Evolutionary conservation across 2,113 vertebrate genomes (phyloP), one percentile per base, ranked within the genome.

Genomic region (Silurus meridionalis): DNA sequence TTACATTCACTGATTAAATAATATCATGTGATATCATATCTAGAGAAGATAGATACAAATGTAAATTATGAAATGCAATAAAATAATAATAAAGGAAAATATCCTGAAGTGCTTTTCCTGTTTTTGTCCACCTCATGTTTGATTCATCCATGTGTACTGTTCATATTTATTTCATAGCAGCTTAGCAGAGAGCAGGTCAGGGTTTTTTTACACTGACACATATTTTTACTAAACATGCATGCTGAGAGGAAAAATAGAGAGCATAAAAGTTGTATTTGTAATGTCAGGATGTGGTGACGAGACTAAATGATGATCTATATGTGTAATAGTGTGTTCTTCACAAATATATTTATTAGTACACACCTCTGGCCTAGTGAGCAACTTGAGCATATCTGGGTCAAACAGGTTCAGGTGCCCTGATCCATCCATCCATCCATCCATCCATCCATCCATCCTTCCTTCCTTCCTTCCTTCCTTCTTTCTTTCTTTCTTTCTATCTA

Each of bases 341-440:
- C 23, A 8, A 0, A 57, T 57, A 28, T n/a, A 78, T 55, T 53
- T 60, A 9, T 10, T 71, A 5, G 19, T 67, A 53, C 25, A 25
- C 46, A 58, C n/a, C 10, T 69, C 17, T 83, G 5, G 60, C 81
- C 74, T 28, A 82, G 66, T 83, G 71, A 66, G 46, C 53, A 84
- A 69, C 28, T 86, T 85, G 72, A 89, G 89, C 85, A 91, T 89
- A 92, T 92, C 74, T 92, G 91, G 91, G 50, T 75, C 50, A 89
- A 83, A 72, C 69, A 84, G 37, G 37, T 37, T 83, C 23, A 75
- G 48, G 11, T 75, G 77, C 58, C 55, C 25, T 37, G 77, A 80
- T 80, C 55, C 28, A 11, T 21, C 77, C 53, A 2, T 37, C 2
- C 37, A 2, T 37, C 37, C 2, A 2, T 37, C 37, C 37, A 2